Evolutionary conservation across 2,797 vertebrate genomes (phyloP), one percentile per base, ranked within the genome.

Genomic region (Clarias platycephalus): DNA sequence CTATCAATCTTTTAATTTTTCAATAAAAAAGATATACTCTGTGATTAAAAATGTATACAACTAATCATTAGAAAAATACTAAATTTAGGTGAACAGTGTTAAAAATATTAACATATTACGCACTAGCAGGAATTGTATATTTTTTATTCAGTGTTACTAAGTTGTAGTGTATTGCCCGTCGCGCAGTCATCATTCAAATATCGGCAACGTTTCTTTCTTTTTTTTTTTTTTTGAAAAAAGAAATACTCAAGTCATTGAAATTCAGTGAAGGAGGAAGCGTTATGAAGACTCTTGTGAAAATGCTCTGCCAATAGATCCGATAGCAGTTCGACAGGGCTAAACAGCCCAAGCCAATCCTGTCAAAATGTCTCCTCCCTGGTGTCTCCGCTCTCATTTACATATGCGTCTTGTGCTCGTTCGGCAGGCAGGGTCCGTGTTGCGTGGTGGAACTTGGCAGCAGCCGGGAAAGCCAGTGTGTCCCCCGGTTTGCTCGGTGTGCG

Each of bases 321-420:
- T 88, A 85, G 86, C 85, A 83, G 88, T 88, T 89, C 87, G 89
- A 86, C 85, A 87, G 88, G 88, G 85, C 88, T 86, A 89, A 89
- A 84, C 86, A 88, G 85, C 83, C 85, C 88, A 88, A 88, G 88
- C 86, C 88, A 90, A 90, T 86, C 87, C 87, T 88, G 86, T 90
- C 89, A 87, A 88, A 88, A 90, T 90, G 85, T 88, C 88, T 90
- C 88, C 86, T 90, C 89, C 86, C 88, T 89, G 84, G 88, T 90
- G 88, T 84, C 70, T 84, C 80, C 49, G 81, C 78, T 86, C 88
- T 90, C 87, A 89, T 89, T 89, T 89, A 89, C 87, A 89, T 89
- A 88, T 88, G 87, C 88, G 87, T 87, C 88, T 86, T 88, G 85
- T 66, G 78, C 84, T 85, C 77, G 84, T 78, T 84, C 78, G 83